Conservation (phyloP, 2,113 vertebrate genomes). For the Eolophus roseicapilla region DNA sequence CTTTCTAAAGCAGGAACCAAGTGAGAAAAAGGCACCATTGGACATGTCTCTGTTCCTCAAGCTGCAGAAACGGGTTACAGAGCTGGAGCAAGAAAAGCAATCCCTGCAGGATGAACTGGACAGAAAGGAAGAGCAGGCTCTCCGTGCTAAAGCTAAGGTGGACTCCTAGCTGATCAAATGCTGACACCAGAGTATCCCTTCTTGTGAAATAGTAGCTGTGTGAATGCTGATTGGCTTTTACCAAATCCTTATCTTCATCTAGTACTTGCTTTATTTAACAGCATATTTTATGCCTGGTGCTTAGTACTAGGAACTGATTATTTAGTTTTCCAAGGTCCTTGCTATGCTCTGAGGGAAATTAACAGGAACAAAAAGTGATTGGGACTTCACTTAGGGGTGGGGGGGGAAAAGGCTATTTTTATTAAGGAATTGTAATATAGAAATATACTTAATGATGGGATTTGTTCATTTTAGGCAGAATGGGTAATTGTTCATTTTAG, state of each 20-base stretch:
- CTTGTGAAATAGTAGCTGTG: background rate
- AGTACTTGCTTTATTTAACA: background rate
- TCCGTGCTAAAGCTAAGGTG: conserved; percentile 90
- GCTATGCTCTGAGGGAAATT: background rate
- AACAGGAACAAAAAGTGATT: background rate
- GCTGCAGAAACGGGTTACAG: conserved; percentile 94
- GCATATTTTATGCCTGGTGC: background rate
- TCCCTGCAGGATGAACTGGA: conserved; percentile 93
- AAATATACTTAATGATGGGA: background rate
- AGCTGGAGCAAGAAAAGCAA: conserved; percentile 96
- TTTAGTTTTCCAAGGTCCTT: background rate
- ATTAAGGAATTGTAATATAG: background rate
- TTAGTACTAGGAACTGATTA: background rate
- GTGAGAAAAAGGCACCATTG: conserved; percentile 84
- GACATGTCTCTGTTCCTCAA: conserved; percentile 98
- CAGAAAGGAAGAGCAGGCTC: conserved; percentile 90
- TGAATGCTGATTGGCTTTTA: conserved; percentile 1
- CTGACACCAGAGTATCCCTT: background rate
- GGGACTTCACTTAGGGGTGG: background rate
- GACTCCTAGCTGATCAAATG: background rate
- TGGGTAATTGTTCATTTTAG: background rate
- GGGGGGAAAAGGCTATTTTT: background rate
- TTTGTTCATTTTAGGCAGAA: no score
- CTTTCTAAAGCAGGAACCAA: conserved; percentile 79
- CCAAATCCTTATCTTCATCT: background rate